These are phyloP conservation scores for Drosophila grimshawi DNA, from an alignment of 1,140 invertebrate species.

Conservation along the genomic window DNA sequence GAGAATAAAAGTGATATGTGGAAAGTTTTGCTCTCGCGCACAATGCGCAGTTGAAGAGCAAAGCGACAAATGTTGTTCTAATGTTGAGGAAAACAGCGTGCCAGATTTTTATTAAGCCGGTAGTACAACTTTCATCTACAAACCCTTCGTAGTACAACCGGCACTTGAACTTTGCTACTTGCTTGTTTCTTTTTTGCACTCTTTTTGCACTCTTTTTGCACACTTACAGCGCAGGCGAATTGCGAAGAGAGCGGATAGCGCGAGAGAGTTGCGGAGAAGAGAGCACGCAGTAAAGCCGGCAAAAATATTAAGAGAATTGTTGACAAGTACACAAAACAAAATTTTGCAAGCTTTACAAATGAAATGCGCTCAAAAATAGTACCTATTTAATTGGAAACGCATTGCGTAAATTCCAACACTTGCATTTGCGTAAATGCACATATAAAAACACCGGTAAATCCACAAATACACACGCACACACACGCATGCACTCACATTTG, in stretches of 20 bases:
- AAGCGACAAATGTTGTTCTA: conserved; percentile 62
- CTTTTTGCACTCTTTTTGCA: conserved; percentile 26
- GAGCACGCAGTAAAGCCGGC: conserved; percentile 49
- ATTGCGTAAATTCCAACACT: neutral
- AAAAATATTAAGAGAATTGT: conserved; percentile 47
- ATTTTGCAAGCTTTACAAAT: neutral
- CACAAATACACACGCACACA: neutral
- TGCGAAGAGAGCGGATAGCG: neutral
- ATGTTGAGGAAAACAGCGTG: conserved; percentile 39
- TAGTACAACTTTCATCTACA: conserved; percentile 24
- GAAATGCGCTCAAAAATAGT: neutral
- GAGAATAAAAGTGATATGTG: neutral
- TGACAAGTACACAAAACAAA: neutral
- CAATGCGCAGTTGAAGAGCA: neutral
- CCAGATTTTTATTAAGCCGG: conserved; percentile 38
- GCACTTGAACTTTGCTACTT: conserved; percentile 64
- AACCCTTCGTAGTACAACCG: conserved; percentile 56
- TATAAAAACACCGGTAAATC: neutral
- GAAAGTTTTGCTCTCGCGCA: neutral
- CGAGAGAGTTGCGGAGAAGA: conserved; percentile 25
- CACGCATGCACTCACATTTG: conserved; percentile 26
- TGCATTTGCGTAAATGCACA: no score
- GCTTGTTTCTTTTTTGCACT: conserved; percentile 26
- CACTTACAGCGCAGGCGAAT: conserved; percentile 25
- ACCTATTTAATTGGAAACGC: neutral